Evolutionary conservation across 2,113 vertebrate species (phyloP), one percentile per base, ranked within the genome.

Genomic region (Acrocephalus kingi): DNA sequence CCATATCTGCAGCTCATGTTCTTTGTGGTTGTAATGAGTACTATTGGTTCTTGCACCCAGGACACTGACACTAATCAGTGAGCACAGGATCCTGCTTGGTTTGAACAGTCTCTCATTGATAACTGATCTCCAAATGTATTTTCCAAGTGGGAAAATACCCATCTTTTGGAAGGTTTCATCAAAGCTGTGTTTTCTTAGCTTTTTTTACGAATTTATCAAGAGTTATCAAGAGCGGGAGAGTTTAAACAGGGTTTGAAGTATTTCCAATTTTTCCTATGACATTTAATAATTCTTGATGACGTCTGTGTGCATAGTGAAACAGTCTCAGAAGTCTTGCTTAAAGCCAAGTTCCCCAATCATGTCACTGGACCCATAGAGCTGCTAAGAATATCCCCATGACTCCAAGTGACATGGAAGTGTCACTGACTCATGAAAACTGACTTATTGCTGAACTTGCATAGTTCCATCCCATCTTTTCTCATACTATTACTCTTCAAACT

Each of bases 1-100:
- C 41, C 2, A 2, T 21, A 62, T 27, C 77, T 64, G 39, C 41
- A 48, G 41, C 24, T 87, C 63, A 23, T 0, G 0, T 35, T 78
- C 41, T 27, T 77, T 52, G 41, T 66, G 49, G 9, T 11, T 86
- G 11, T 11, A 48, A 51, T 14, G 9, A 73, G 19, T 24, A 51
- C 11, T 16, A 8, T 25, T 6, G 1, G 23, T 74, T 90, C 37
- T 63, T 8, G 1, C 27, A 51, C 27, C 33, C 33, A 39, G 37
- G 35, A n/a, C 30, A 7, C 22, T 69, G 76, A 30, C 35, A 24
- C 15, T 30, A 25, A 35, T n/a, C 31, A 35, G 7, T 41, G 45
- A 73, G 45, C 71, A 12, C 27, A 91, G 77, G 61, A 43, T 33
- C 48, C 83, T 90, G 7, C 27, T 59, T 28, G 22, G 43, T 45